Conservation (phyloP, 2,797 vertebrate genomes). For the Lagocephalus sceleratus region DNA sequence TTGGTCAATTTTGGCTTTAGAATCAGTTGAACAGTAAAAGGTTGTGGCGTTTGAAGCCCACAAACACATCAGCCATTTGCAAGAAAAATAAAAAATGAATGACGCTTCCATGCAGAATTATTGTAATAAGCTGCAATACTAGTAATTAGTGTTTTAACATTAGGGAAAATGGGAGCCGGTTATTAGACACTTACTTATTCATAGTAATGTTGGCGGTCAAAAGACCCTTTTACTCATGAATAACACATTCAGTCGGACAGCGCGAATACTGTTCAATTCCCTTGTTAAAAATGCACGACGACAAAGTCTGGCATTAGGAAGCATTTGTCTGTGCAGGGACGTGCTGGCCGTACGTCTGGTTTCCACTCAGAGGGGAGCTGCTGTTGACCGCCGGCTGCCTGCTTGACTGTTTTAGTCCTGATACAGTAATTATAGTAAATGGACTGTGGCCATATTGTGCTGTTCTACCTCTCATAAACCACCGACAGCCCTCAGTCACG, state of each 20-base stretch:
- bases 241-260: constrained; percentile 50
- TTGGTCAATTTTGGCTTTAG: constrained; percentile 22
- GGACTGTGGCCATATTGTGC: constrained; percentile 4
- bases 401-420: constrained; percentile 24
- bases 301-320: constrained; percentile 57
- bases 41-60: constrained; percentile 48
- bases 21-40: constrained; percentile 38
- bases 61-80: constrained; percentile 59
- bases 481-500: constrained; percentile 1
- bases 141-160: constrained; percentile 64
- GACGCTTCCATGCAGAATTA: constrained; percentile 73
- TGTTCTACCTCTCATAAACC: constrained; percentile 4
- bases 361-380: constrained; percentile 46
- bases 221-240: constrained; percentile 57
- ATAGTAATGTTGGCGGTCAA: constrained; percentile 52
- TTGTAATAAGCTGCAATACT: constrained; percentile 70
- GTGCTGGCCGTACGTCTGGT: constrained; percentile 39
- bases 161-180: constrained; percentile 48
- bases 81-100: constrained; percentile 66
- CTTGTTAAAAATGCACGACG: constrained; percentile 55
- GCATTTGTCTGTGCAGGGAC: constrained; percentile 45
- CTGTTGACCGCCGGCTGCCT: constrained; percentile 28
- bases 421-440: constrained; percentile 38
- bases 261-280: constrained; percentile 42
- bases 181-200: constrained; percentile 65